phyloP scores from a whole-genome alignment of 1,140 invertebrate species.

The Zaprionus camerounensis region DNA sequence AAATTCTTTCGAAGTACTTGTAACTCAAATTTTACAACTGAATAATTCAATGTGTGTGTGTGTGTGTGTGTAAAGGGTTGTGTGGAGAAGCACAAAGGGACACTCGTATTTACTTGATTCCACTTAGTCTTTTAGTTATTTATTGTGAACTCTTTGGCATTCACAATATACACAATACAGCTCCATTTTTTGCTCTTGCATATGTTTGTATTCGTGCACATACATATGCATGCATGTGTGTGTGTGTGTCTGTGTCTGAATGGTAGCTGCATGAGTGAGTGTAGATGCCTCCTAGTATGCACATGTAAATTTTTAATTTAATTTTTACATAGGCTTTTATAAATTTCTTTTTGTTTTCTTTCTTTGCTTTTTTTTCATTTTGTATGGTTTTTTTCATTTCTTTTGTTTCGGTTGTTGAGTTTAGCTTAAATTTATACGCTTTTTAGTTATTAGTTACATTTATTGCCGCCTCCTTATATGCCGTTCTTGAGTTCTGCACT shows the following conservation, averaged over 20 bases:
- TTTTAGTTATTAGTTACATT: slow-evolving; percentile 56
- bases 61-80: slow-evolving; percentile 38
- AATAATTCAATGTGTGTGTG: slow-evolving; percentile 46
- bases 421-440: slow-evolving; percentile 61
- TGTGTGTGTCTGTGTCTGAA: neutral
- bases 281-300: slow-evolving; percentile 36
- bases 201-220: slow-evolving; percentile 20
- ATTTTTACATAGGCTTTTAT: slow-evolving; percentile 33
- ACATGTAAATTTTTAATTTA: slow-evolving; percentile 54
- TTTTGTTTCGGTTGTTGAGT: slow-evolving; percentile 50
- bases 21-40: slow-evolving; percentile 64
- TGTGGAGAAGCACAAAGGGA: slow-evolving; percentile 64
- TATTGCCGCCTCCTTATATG: slow-evolving; percentile 77
- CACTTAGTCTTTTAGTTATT: slow-evolving; percentile 70
- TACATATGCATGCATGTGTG: slow-evolving; percentile 1
- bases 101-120: slow-evolving; percentile 49
- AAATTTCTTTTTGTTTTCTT: slow-evolving; percentile 13
- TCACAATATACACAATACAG: slow-evolving; percentile 28
- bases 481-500: slow-evolving; percentile 64
- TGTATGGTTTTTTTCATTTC: slow-evolving; percentile 17
- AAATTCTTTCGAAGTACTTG: slow-evolving; percentile 62
- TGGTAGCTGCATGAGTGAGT: neutral
- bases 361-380: slow-evolving; percentile 6
- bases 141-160: slow-evolving; percentile 41
- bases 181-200: slow-evolving; percentile 22